Conservation (phyloP, 2,888 invertebrate genomes). For the Philereme vetulata region DNA sequence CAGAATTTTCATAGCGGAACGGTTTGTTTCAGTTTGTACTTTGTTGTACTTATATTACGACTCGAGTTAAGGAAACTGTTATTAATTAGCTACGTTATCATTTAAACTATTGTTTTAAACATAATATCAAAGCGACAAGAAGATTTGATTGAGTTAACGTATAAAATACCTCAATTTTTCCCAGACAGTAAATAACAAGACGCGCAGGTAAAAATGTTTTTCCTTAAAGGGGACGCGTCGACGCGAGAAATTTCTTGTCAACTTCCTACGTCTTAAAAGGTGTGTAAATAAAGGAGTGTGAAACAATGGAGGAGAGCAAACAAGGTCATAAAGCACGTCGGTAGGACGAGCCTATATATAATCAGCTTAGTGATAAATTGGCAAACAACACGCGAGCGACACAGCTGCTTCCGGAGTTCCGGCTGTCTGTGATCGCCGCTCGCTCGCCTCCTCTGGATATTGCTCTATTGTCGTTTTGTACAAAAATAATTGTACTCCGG, state of each 20-base stretch:
- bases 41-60: too few relatives aligned
- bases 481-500: conserved; percentile 18
- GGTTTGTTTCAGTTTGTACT: too few relatives aligned
- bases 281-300: conserved; percentile 71
- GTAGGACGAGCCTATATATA: conserved; percentile 78
- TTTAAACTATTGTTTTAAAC: conserved; percentile 1
- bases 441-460: conserved; percentile 28
- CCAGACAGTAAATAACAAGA: conserved; percentile 27
- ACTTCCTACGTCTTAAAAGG: conserved; percentile 53
- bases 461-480: conserved; percentile 24
- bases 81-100: too few relatives aligned
- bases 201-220: conserved; percentile 28
- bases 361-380: conserved; percentile 84
- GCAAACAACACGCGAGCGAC: conserved; percentile 81
- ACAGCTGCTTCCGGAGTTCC: conserved; percentile 74
- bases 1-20: conserved; percentile 1
- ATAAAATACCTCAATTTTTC: conserved; percentile 26
- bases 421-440: conserved; percentile 36
- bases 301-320: conserved; percentile 72
- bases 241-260: conserved; percentile 42
- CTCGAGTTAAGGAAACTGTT: too few relatives aligned
- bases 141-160: conserved; percentile 16
- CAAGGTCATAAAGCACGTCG: conserved; percentile 80
- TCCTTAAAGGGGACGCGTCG: conserved; percentile 41
- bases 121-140: conserved; percentile 6